Evolutionary conservation across 2,888 invertebrate genomes (phyloP).

Genomic region (Drepanosiphum platanoidis): DNA sequence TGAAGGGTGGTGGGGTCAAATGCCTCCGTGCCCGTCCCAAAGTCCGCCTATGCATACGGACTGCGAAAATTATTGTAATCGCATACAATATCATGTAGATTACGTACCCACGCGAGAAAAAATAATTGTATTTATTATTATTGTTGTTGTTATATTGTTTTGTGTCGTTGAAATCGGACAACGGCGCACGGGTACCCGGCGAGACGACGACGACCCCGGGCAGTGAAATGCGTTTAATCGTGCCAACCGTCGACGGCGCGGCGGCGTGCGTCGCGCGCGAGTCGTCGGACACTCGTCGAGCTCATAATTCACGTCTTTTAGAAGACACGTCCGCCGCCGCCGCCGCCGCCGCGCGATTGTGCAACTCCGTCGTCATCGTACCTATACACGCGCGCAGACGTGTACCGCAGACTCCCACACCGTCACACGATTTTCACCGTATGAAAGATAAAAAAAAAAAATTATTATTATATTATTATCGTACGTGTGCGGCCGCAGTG

Average conservation of each 20-base stretch:
- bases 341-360: neutral
- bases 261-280: neutral
- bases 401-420: slow-evolving; percentile 11
- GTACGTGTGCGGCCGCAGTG: neutral
- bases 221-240: slow-evolving; percentile 19
- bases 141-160: neutral
- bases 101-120: neutral
- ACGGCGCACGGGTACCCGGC: neutral
- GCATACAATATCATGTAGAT: no score
- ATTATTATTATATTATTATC: neutral
- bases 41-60: no score
- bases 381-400: neutral
- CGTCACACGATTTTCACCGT: slow-evolving; percentile 28
- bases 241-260: neutral
- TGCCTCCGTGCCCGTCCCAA: no score
- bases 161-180: slow-evolving; percentile 14
- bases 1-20: no score
- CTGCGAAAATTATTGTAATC: no score
- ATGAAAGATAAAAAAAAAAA: no score
- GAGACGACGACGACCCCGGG: slow-evolving; percentile 2
- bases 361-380: neutral
- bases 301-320: slow-evolving; percentile 39
- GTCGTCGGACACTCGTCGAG: slow-evolving; percentile 31
- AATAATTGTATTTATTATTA: neutral
- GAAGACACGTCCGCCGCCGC: neutral